Conservation (phyloP, 2,888 invertebrate species). For the Phaonia tiefii region DNA sequence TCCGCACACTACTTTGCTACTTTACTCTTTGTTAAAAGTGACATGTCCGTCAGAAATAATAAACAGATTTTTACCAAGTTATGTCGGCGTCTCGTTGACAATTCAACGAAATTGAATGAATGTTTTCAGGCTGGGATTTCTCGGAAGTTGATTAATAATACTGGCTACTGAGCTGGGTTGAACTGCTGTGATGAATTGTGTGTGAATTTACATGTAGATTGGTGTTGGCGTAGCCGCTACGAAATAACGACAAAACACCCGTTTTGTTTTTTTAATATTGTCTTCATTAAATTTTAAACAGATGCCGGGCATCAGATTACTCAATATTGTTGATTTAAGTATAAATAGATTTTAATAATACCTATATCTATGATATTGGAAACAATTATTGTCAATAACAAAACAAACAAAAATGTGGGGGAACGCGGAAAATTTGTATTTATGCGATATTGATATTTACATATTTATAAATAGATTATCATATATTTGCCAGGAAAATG, state of each 20-base stretch:
- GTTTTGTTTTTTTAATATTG: too few species aligned
- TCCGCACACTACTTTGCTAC: background rate
- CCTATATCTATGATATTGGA: background rate
- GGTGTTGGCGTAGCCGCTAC: too few species aligned
- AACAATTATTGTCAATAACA: slow-evolving; percentile 9
- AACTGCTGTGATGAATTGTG: slow-evolving; percentile 19
- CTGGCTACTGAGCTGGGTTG: slow-evolving; percentile 35
- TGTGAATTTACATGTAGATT: background rate
- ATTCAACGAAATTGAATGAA: slow-evolving; percentile 19
- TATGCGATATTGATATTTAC: too few species aligned
- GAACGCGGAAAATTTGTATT: too few species aligned
- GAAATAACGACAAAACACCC: too few species aligned
- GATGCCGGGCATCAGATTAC: too few species aligned
- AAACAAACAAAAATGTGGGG: too few species aligned
- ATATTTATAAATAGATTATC: slow-evolving; percentile 10
- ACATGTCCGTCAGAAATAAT: slow-evolving; percentile 2
- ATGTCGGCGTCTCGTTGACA: background rate
- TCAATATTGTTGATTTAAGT: too few species aligned
- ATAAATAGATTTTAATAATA: slow-evolving; percentile 2
- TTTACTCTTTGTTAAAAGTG: slow-evolving; percentile 25
- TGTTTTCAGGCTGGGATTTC: slow-evolving; percentile 55
- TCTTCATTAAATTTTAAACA: too few species aligned
- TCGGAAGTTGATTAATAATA: slow-evolving; percentile 63
- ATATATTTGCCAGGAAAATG: background rate
- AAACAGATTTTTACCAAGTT: background rate